Evolutionary conservation across 2,888 invertebrate species (phyloP).

Genomic region (Andrena chrysosceles): DNA sequence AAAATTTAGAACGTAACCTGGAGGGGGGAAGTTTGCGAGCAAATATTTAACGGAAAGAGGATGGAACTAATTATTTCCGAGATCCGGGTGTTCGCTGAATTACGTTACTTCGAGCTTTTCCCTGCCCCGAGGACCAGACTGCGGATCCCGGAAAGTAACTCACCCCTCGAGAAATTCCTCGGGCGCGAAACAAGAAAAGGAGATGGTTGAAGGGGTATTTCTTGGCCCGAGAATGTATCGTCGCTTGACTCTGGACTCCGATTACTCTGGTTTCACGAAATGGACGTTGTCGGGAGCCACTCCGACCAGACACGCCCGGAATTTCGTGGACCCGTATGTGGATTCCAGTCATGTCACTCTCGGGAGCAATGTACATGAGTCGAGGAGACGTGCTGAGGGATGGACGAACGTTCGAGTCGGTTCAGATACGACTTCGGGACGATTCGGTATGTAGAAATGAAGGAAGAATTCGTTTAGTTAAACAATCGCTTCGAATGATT

Average conservation of each 20-base stretch:
- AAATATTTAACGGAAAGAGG: constrained; percentile 41
- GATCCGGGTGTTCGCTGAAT: background rate
- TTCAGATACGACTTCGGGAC: constrained; percentile 10
- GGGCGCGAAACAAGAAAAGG: constrained; percentile 26
- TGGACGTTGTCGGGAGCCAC: constrained; percentile 51
- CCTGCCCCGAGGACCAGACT: background rate
- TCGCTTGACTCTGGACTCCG: constrained; percentile 39
- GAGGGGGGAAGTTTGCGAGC: background rate
- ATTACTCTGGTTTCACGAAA: constrained; percentile 61
- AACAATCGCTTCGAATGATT: background rate
- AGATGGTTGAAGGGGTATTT: constrained; percentile 32
- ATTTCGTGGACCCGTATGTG: constrained; percentile 63
- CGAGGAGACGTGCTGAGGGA: constrained; percentile 38
- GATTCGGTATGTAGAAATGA: background rate
- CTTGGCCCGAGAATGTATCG: constrained; percentile 35
- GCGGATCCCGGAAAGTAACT: constrained; percentile 16
- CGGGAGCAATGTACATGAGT: constrained; percentile 65
- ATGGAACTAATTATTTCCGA: constrained; percentile 40
- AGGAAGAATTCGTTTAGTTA: background rate
- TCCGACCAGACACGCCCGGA: constrained; percentile 61
- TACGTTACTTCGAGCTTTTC: background rate
- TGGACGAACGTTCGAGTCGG: constrained; percentile 20
- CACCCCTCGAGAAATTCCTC: constrained; percentile 13
- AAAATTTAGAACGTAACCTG: background rate
- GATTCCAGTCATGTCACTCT: constrained; percentile 64